Conservation (phyloP, 2,888 invertebrate species). For the Leptinotarsa juncta region DNA sequence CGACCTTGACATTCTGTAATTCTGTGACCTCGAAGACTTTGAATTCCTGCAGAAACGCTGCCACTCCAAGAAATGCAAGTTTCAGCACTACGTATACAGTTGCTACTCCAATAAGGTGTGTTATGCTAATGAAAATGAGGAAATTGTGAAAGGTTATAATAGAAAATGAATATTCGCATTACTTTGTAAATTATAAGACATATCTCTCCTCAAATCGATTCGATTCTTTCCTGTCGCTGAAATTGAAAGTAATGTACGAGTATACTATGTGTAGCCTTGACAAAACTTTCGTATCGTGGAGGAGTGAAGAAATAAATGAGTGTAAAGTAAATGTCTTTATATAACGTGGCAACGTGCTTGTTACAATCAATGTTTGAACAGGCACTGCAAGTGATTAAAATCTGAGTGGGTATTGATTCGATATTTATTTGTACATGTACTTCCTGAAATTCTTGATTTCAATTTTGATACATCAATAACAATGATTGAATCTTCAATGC, state of each 20-base stretch:
- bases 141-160: background rate
- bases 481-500: no score
- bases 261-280: background rate
- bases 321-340: background rate
- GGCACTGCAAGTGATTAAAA: no score
- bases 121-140: slow-evolving; percentile 6
- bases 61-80: slow-evolving; percentile 27
- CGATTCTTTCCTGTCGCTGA: background rate
- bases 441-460: no score
- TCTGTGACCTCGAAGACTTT: slow-evolving; percentile 38
- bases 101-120: background rate
- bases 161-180: background rate
- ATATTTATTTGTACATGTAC: no score
- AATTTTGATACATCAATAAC: no score
- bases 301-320: background rate
- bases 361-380: no score
- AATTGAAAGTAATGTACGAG: background rate
- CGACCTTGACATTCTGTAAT: slow-evolving; percentile 51
- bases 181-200: background rate
- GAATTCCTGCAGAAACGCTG: slow-evolving; percentile 37
- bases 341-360: no score
- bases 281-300: background rate
- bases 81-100: background rate
- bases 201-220: background rate
- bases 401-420: no score